Evolutionary conservation across 2,113 vertebrate genomes (phyloP).

Genomic region (Montifringilla adamsi): DNA sequence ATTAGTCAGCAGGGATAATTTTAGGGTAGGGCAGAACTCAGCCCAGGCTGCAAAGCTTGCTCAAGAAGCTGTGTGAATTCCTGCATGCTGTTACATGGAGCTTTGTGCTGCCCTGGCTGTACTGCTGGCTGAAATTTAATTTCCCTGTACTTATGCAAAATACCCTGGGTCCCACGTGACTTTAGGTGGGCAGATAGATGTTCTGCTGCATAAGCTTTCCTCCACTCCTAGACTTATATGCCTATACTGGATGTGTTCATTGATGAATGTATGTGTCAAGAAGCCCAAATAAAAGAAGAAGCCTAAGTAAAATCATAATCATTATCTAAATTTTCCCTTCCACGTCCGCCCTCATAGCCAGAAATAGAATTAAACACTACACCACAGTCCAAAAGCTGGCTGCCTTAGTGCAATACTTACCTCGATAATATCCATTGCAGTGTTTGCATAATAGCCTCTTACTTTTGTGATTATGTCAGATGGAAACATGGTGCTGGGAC

Average conservation of each 20-base stretch:
- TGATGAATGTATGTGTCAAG: neutral
- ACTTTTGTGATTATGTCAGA: slow-evolving; percentile 76
- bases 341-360: neutral
- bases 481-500: slow-evolving; percentile 76
- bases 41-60: neutral
- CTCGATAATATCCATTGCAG: slow-evolving; percentile 80
- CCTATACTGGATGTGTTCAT: neutral
- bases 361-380: neutral
- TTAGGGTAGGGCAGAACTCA: neutral
- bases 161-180: neutral
- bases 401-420: slow-evolving; percentile 60
- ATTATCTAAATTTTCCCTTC: neutral
- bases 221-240: neutral
- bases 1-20: slow-evolving; percentile 21
- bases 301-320: neutral
- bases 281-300: neutral
- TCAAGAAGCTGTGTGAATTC: neutral
- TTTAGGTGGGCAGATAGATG: neutral
- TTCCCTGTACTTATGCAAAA: slow-evolving; percentile 13
- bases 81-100: neutral
- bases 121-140: slow-evolving; percentile 1
- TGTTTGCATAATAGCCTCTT: slow-evolving; percentile 76
- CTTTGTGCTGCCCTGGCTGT: neutral
- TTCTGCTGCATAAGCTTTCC: neutral
- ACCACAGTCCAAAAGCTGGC: neutral